Evolutionary conservation across 2,888 invertebrate species (phyloP).

Genomic region (Eristalinus aeneus): DNA sequence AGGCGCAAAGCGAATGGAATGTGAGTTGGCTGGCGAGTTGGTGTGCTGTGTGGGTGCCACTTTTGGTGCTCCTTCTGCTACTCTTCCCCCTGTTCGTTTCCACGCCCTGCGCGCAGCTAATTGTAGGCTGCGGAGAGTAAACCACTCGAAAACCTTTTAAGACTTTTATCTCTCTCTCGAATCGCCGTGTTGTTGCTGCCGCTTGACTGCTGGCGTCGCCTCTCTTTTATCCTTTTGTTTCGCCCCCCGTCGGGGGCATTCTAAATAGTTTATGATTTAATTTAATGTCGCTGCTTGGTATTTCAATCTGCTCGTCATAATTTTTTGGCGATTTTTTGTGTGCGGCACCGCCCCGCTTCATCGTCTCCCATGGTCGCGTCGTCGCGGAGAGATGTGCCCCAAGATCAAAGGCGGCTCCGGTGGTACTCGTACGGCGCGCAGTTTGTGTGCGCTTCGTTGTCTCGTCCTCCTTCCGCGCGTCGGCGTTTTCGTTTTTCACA

Average conservation of each 20-base stretch:
- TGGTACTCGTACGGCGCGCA: slow-evolving; percentile 29
- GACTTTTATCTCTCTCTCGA: slow-evolving; percentile 51
- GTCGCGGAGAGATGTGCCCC: not conserved
- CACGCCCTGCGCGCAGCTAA: not conserved
- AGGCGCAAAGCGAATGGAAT: not conserved
- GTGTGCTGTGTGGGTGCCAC: slow-evolving; percentile 24
- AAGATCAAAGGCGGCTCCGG: slow-evolving; percentile 67
- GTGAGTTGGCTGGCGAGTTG: not conserved
- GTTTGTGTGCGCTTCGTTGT: slow-evolving; percentile 28
- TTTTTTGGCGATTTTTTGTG: slow-evolving; percentile 50
- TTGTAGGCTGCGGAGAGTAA: slow-evolving; percentile 24
- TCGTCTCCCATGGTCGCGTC: slow-evolving; percentile 38
- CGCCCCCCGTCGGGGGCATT: not conserved
- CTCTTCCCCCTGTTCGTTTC: not conserved
- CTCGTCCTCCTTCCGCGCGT: not conserved
- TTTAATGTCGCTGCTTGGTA: slow-evolving; percentile 60
- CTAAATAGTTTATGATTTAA: slow-evolving; percentile 64
- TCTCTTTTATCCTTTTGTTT: slow-evolving; percentile 25
- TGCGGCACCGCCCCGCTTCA: not conserved
- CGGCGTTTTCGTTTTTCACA: slow-evolving; percentile 13
- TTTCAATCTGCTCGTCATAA: slow-evolving; percentile 35
- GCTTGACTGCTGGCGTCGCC: not conserved
- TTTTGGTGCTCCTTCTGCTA: slow-evolving; percentile 11
- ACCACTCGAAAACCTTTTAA: slow-evolving; percentile 67
- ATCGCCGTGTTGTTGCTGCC: too few relatives aligned